phyloP scores from a whole-genome alignment of 2,888 invertebrate species.

The Pycnomerus fuliginosus region DNA sequence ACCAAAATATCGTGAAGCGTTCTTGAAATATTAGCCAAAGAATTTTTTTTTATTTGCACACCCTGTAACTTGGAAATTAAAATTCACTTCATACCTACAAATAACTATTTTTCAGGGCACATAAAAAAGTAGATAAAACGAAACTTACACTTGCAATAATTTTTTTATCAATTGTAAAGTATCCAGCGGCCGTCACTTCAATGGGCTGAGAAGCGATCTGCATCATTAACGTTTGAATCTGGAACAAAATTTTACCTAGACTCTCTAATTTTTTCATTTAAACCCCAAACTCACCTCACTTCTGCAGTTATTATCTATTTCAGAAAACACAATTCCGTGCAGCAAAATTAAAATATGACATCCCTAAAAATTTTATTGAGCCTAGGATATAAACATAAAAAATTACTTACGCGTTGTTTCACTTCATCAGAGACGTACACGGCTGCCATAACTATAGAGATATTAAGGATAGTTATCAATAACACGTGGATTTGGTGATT shows the following conservation, averaged over 20 bases:
- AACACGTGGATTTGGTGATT: constrained; percentile 23
- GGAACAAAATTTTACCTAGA: constrained; percentile 14
- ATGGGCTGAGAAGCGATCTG: constrained; percentile 35
- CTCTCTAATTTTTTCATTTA: neutral
- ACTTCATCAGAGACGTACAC: constrained; percentile 29
- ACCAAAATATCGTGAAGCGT: too few species aligned
- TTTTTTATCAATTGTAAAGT: constrained; percentile 37
- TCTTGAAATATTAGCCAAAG: too few species aligned
- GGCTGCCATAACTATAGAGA: constrained; percentile 24
- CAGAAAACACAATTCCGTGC: constrained; percentile 32
- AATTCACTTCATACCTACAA: neutral
- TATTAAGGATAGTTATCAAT: constrained; percentile 26
- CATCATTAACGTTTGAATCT: constrained; percentile 38
- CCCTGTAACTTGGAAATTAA: neutral
- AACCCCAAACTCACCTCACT: constrained; percentile 30
- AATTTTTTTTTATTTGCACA: neutral
- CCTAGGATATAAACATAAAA: constrained; percentile 1
- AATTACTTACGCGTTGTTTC: constrained; percentile 27
- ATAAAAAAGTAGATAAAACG: neutral
- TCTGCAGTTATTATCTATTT: constrained; percentile 31
- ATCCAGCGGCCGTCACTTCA: constrained; percentile 39
- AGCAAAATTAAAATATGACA: constrained; percentile 31
- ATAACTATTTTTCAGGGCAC: constrained; percentile 3
- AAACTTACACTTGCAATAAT: constrained; percentile 38
- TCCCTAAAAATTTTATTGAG: constrained; percentile 30